Percentiles rank a stretch among this genome's conserved stretches.
Evolutionary conservation across 1,140 invertebrate genomes (phyloP).

Genomic region (Bombus haemorrhoidalis): DNA sequence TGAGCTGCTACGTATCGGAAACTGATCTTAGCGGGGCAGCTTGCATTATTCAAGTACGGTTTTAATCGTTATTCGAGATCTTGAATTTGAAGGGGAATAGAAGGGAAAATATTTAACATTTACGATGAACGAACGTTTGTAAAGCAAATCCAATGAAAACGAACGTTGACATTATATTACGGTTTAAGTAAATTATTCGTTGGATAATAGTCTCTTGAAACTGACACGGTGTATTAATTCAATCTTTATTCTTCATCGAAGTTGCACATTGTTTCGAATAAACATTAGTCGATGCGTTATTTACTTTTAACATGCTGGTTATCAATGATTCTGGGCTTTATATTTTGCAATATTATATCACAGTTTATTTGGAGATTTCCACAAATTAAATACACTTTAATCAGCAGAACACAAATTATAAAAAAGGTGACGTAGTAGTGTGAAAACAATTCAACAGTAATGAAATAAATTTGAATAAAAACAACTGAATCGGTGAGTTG

Average conservation of each 20-base stretch:
- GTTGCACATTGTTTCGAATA: background rate
- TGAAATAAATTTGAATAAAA: no score
- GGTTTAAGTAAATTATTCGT: background rate
- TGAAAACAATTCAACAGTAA: no score
- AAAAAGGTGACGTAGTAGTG: no score
- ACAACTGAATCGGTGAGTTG: background rate
- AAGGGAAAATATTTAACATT: background rate
- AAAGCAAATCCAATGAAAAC: background rate
- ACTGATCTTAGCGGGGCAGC: background rate
- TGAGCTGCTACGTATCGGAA: background rate
- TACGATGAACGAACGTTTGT: background rate
- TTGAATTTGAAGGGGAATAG: background rate
- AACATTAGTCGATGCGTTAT: background rate
- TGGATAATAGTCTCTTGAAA: background rate
- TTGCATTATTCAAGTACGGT: constrained; percentile 32
- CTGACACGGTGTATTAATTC: background rate
- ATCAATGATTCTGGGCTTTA: background rate
- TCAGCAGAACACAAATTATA: no score
- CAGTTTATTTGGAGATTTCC: no score
- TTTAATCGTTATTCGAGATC: constrained; percentile 34
- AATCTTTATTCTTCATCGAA: background rate
- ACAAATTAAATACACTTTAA: no score
- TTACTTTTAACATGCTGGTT: background rate
- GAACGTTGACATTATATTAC: background rate
- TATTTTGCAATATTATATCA: background rate